These are phyloP conservation scores for Myotis lucifugus DNA, from an alignment of 2,113 vertebrate species.

Conservation along the genomic window DNA sequence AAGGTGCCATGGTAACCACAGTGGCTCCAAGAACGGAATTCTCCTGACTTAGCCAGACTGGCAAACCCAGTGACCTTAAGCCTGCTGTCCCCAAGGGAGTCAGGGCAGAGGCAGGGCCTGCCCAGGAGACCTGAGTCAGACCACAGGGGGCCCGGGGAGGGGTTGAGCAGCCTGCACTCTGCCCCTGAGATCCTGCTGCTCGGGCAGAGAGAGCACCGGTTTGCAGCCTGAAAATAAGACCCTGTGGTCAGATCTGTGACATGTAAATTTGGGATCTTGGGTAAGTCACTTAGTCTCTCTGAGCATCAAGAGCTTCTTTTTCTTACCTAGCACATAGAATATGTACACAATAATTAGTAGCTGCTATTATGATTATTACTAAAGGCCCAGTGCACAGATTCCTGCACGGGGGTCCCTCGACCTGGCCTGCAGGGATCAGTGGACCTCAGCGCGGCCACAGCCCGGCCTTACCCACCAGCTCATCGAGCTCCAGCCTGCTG, in stretches of 20 bases:
- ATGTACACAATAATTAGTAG: not conserved
- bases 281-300: not conserved
- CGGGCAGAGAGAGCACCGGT: not conserved
- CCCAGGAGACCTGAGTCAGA: not conserved
- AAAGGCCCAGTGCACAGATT: not conserved
- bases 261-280: not conserved
- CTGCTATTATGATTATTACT: not conserved
- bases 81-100: not conserved
- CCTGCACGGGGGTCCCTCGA: too few species aligned
- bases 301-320: not conserved
- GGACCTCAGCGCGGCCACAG: fast-evolving
- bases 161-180: not conserved
- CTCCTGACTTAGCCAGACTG: not conserved
- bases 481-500: too few species aligned
- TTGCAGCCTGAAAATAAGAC: not conserved
- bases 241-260: not conserved
- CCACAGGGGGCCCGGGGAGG: fast-evolving
- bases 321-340: not conserved
- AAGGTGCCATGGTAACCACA: slow-evolving; percentile 62
- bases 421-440: too few species aligned
- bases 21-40: not conserved
- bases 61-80: slow-evolving; percentile 41
- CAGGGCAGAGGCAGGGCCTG: not conserved
- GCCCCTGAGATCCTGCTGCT: not conserved
- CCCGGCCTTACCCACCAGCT: too few species aligned